Percentiles rank a stretch among this genome's conserved stretches.
Conservation (phyloP, 2,888 invertebrate species). For the Eumerus sabulonum region DNA sequence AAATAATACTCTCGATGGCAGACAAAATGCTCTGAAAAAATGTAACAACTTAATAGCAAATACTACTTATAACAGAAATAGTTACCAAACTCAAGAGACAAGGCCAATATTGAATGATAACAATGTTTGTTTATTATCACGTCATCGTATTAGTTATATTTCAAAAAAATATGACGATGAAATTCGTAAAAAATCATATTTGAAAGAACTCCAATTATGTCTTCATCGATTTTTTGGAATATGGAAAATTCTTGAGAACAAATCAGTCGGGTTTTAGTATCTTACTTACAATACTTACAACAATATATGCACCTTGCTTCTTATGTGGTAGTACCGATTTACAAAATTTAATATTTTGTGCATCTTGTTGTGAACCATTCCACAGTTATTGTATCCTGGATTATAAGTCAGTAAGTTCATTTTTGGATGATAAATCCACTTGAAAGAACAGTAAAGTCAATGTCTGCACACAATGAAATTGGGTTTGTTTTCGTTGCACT, state of each 20-base stretch:
- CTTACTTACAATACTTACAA: constrained; percentile 88
- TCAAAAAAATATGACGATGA: constrained; percentile 31
- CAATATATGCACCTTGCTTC: constrained; percentile 90
- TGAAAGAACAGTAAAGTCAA: constrained; percentile 56
- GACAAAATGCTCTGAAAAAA: background rate
- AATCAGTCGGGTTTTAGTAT: constrained; percentile 93
- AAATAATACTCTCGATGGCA: background rate
- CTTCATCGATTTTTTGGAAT: constrained; percentile 90
- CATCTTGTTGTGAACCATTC: constrained; percentile 96
- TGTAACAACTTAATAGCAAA: too few relatives aligned
- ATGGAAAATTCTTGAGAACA: constrained; percentile 81
- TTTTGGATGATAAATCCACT: constrained; percentile 69
- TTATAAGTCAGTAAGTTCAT: constrained; percentile 73
- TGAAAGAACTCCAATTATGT: constrained; percentile 72
- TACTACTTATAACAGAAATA: constrained; percentile 5
- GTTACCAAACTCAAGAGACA: background rate
- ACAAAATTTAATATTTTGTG: constrained; percentile 92
- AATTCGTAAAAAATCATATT: constrained; percentile 3
- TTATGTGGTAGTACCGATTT: constrained; percentile 95
- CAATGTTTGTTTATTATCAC: constrained; percentile 6
- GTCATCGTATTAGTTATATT: background rate
- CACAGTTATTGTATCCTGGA: constrained; percentile 95
- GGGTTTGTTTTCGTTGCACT: constrained; percentile 94
- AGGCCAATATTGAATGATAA: background rate
- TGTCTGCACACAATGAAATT: constrained; percentile 78